Base-by-base conservation (phyloP, 2,888 invertebrate genomes). In the Adelphocoris suturalis region DNA sequence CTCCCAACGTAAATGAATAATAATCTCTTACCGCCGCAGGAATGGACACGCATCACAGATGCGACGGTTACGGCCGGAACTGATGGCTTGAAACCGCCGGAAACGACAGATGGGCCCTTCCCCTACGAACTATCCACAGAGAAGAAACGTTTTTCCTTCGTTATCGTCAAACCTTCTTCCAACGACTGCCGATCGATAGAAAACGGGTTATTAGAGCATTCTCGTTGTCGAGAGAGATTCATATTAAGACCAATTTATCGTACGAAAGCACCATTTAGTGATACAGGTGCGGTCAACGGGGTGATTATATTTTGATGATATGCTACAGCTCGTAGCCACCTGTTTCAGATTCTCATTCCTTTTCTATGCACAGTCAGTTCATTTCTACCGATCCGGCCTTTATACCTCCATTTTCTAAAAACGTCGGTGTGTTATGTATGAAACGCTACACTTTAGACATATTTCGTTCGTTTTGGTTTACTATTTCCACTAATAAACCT, bases 1-100 rank as follows among this genome's bases (percentile, higher is more conserved):
- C 37, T 37, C 7, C 37, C 37, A 7, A 37, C 37, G 37, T 37
- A 37, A 37, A 37, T 37, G 37, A 37, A 37, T 37, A 37, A 37
- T 37, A 37, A 37, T 7, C 3, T 37, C 37, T 37, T 37, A 37
- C 37, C 37, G 37, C 37, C 37, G 37, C 37, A 37, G 37, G 37
- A 27, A 23, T 68, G 19, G 68, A 68, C 27, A 68, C 68, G 68
- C 68, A 68, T 23, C 68, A 19, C 78, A 80, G 78, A 80, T 46
- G 37, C 78, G 78, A 80, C 78, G 78, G 78, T 80, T 80, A 80
- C 46, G 78, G n/a, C 47, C 78, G 19, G 68, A 68, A 68, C 68
- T 46, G 46, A 27, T 28, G 16, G n/a, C 19, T 47, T n/a, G 78
- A 80, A 28, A 80, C 78, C 0, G 37, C 37, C 37, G 78, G 78